Base-by-base conservation (phyloP, 2,888 invertebrate genomes). In the Eilema caniola region DNA sequence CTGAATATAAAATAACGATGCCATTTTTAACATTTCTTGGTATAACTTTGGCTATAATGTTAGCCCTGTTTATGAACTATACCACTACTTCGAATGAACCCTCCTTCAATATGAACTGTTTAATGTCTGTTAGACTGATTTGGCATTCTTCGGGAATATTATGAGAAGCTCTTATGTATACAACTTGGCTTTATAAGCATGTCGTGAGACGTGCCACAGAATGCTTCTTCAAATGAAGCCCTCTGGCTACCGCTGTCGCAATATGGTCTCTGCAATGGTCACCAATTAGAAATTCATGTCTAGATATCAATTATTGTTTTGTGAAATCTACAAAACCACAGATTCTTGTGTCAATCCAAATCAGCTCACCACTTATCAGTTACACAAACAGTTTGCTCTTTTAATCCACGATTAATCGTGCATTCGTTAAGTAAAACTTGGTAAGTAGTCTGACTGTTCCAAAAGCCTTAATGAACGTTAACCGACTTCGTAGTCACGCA, bases 381-480 rank as follows among this genome's bases (percentile, higher is more conserved):
- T 63, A 25, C 11, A 28, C 23, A 65, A 59, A 61, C 60, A 25
- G 7, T 56, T 64, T 0, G 41, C 66, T 69, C 74, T 68, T 73
- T 63, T 24, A 59, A 60, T 67, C 61, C 70, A 67, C 69, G 66
- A 70, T 74, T 70, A 76, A 77, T 74, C 74, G 72, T 69, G 69
- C 66, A 57, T 69, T 67, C 69, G 67, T 56, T 79, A 70, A 75
- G 72, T 72, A 78, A 73, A 77, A 71, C 69, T 74, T 78, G 71
- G 71, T 78, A 80, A 77, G 81, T 77, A 78, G 81, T 82, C 84
- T 83, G 82, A 84, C 83, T 88, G 85, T 81, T 82, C 86, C 84
- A 80, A 88, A 88, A 87, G 85, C 88, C 87, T 87, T 90, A 92
- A 90, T 90, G 87, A 86, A 84, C 73, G 75, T 79, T 85, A 87